Conservation (phyloP, 2,888 invertebrate genomes). For the Carpatolechia fugitivella region DNA sequence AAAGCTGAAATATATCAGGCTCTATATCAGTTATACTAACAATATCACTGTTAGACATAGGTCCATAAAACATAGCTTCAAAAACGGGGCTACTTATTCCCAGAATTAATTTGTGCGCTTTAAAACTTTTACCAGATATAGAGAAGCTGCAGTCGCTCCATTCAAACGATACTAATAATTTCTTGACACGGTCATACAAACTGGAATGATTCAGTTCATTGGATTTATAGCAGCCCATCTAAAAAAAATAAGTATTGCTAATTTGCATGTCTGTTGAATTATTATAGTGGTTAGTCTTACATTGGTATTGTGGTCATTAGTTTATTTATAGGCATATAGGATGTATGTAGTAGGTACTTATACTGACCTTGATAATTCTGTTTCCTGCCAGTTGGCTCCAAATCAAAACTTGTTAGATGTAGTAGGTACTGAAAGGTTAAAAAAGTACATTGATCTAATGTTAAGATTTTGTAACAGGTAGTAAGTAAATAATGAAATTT, state of each 20-base stretch:
- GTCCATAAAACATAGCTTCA: constrained; percentile 84
- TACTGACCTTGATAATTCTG: too few relatives aligned
- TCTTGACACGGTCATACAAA: constrained; percentile 69
- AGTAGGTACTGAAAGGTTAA: too few relatives aligned
- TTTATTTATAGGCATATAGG: too few relatives aligned
- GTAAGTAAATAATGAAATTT: too few relatives aligned
- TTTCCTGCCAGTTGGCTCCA: too few relatives aligned
- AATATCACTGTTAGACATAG: constrained; percentile 69
- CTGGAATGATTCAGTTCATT: constrained; percentile 49
- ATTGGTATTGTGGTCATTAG: too few relatives aligned
- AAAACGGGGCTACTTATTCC: constrained; percentile 84
- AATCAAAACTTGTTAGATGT: too few relatives aligned
- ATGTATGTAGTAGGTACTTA: not conserved
- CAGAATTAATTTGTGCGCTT: constrained; percentile 81
- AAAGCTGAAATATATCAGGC: constrained; percentile 79
- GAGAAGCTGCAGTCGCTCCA: constrained; percentile 81
- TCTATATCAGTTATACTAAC: constrained; percentile 80
- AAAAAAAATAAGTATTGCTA: constrained; percentile 25
- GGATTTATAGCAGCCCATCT: constrained; percentile 62
- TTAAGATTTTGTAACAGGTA: too few relatives aligned
- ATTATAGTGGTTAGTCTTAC: too few relatives aligned
- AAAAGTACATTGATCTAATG: too few relatives aligned
- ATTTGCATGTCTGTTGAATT: too few relatives aligned
- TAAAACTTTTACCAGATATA: constrained; percentile 70
- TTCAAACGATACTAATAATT: constrained; percentile 67